A percentile compares a stretch with the other conserved stretches of the same genome.
These are phyloP conservation scores for Sinohyriopsis cumingii DNA, from an alignment of 2,888 invertebrate genomes.

Conservation along the genomic window DNA sequence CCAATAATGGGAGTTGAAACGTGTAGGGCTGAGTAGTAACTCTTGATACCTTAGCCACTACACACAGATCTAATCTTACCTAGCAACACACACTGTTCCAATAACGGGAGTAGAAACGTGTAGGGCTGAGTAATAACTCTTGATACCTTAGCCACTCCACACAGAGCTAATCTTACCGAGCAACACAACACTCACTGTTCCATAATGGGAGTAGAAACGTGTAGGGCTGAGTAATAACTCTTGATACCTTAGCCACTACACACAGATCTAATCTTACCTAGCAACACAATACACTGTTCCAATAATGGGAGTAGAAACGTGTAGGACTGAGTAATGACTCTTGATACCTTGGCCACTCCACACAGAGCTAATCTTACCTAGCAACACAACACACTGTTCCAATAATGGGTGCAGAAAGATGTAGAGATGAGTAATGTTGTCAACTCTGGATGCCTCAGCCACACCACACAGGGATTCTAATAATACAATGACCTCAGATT, in stretches of 20 bases:
- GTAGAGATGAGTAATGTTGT: constrained; percentile 73
- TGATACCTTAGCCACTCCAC: background rate
- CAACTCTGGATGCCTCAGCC: constrained; percentile 62
- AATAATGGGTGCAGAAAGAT: constrained; percentile 79
- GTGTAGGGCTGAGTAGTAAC: constrained; percentile 74
- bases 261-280: too few relatives aligned
- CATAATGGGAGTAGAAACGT: too few relatives aligned
- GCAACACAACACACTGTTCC: constrained; percentile 80
- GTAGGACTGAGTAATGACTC: constrained; percentile 73
- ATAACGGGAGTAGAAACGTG: too few relatives aligned
- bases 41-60: constrained; percentile 63
- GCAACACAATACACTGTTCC: too few relatives aligned
- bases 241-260: background rate
- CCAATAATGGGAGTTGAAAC: constrained; percentile 79
- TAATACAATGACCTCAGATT: constrained; percentile 82
- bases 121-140: constrained; percentile 1
- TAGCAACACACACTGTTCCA: too few relatives aligned
- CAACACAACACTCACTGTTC: too few relatives aligned
- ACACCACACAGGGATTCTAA: constrained; percentile 79
- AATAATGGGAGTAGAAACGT: constrained; percentile 80
- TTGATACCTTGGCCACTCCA: constrained; percentile 65
- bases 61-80: constrained; percentile 72
- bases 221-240: constrained; percentile 1
- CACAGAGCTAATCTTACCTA: constrained; percentile 75
- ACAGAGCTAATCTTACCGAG: too few relatives aligned